Evolutionary conservation across 2,113 vertebrate species (phyloP), one percentile per base, ranked within the genome.

Genomic region (Carassius gibelio): DNA sequence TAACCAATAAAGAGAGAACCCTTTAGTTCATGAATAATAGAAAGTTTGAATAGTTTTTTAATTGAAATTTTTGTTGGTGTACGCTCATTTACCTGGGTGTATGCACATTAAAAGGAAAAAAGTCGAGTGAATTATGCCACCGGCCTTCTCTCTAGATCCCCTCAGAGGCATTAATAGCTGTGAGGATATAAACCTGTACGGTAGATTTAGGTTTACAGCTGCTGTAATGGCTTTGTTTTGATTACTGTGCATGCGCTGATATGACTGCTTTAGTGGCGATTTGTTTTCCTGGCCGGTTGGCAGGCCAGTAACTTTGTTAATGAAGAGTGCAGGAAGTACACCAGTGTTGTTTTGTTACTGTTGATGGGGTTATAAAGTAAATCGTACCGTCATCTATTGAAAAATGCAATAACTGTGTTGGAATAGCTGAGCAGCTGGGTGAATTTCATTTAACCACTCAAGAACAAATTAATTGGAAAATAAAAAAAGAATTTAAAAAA

Each of bases 1-100:
- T 87, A 62, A 59, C 66, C 77, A 57, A 79, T 85, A 83, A 72
- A 89, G 83, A 84, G 74, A 85, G 55, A 30, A 77, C 83, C 71
- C 68, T 45, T 68, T 74, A 79, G 72, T 86, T 86, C 86, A 89
- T 91, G 88, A 89, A 89, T 90, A 89, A 90, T 88, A 87, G 69
- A 91, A 77, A 69, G 74, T 87, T 82, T 88, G 80, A 88, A 89
- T 88, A 83, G 82, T 86, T 69, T 83, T 91, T 90, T 90, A 90
- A 89, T 88, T 87, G 85, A 90, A 86, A 77, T 88, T 87, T 87
- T 88, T 42, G 3, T 64, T 48, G 82, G 75, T 83, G 84, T 66
- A 34, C 23, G 8, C 74, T 83, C 68, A 45, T 81, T 85, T 81
- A 84, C 75, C 74, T 85, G 80, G 48, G 75, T 21, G n/a, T 71